phyloP scores from a whole-genome alignment of 2,888 invertebrate genomes.

The Leptopilina myrica region DNA sequence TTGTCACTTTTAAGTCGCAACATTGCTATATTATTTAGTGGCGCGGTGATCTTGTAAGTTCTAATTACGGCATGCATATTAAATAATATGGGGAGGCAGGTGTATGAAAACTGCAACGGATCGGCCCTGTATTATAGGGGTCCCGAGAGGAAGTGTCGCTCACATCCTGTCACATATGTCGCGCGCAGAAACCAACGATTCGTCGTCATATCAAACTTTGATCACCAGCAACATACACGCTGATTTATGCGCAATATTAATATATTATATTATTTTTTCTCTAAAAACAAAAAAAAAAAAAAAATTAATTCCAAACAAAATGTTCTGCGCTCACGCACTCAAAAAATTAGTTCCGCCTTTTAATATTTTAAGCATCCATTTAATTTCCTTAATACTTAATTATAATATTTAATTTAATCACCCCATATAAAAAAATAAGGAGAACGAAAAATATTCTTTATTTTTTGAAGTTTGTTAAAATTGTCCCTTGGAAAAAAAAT shows the following conservation, averaged over 20 bases:
- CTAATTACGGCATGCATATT: slow-evolving; percentile 68
- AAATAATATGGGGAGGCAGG: slow-evolving; percentile 66
- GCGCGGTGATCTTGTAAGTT: slow-evolving; percentile 63
- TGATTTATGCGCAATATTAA: slow-evolving; percentile 35
- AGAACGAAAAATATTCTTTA: too few species aligned
- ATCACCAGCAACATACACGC: slow-evolving; percentile 21
- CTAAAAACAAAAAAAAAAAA: not conserved
- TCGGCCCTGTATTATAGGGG: slow-evolving; percentile 61
- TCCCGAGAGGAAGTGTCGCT: slow-evolving; percentile 70
- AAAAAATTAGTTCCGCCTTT: slow-evolving; percentile 16
- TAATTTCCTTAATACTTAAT: slow-evolving; percentile 7
- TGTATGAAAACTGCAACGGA: slow-evolving; percentile 66
- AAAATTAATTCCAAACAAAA: slow-evolving; percentile 13
- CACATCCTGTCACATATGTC: slow-evolving; percentile 67
- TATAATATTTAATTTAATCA: not conserved
- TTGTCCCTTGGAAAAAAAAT: too few species aligned
- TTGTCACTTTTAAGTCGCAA: slow-evolving; percentile 7
- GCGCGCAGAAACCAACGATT: slow-evolving; percentile 43
- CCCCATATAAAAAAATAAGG: too few species aligned
- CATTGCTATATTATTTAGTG: slow-evolving; percentile 61
- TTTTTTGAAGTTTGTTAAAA: too few species aligned
- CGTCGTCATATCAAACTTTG: slow-evolving; percentile 43
- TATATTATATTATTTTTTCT: not conserved
- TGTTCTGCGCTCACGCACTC: slow-evolving; percentile 4
- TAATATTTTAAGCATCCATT: slow-evolving; percentile 6